A percentile compares a stretch with the other conserved stretches of the same genome.
phyloP scores from a whole-genome alignment of 2,888 invertebrate species.

The Cerastis rubricosa region DNA sequence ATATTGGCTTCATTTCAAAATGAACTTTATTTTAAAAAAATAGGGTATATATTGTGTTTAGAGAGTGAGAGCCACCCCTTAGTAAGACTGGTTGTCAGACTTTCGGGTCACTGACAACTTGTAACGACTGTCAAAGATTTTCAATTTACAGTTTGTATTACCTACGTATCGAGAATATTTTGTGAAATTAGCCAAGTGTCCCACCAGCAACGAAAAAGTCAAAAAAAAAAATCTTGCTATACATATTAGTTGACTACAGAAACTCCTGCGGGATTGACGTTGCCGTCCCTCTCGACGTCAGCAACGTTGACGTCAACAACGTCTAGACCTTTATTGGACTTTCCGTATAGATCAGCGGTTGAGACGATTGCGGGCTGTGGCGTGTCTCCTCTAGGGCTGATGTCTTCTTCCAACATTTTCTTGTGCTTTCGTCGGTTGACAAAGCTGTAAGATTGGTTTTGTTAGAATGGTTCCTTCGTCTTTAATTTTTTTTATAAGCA shows the following conservation, averaged over 20 bases:
- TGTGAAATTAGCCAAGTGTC: constrained; percentile 1
- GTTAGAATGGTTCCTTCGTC: constrained; percentile 2
- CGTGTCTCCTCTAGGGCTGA: constrained; percentile 78
- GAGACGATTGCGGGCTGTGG: constrained; percentile 78
- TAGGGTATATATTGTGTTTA: not conserved
- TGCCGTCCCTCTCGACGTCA: constrained; percentile 13
- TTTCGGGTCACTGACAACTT: too few species aligned
- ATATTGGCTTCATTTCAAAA: not conserved
- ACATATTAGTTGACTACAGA: constrained; percentile 56
- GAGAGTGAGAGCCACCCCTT: too few species aligned
- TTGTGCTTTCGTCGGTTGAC: constrained; percentile 81
- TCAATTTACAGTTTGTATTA: not conserved
- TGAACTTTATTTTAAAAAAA: not conserved
- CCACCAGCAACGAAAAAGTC: not conserved
- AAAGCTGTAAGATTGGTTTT: constrained; percentile 72
- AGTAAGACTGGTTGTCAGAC: too few species aligned
- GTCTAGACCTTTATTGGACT: constrained; percentile 64
- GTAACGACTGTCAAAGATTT: too few species aligned
- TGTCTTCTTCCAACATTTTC: constrained; percentile 84
- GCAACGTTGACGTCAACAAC: not conserved
- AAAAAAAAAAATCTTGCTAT: constrained; percentile 48
- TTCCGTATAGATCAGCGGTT: constrained; percentile 81
- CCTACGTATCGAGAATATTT: not conserved
- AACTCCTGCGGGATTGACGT: constrained; percentile 36
- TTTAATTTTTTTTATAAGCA: constrained; percentile 14